Conservation (phyloP, 2,797 vertebrate genomes). For the Poliocrania exsul region DNA sequence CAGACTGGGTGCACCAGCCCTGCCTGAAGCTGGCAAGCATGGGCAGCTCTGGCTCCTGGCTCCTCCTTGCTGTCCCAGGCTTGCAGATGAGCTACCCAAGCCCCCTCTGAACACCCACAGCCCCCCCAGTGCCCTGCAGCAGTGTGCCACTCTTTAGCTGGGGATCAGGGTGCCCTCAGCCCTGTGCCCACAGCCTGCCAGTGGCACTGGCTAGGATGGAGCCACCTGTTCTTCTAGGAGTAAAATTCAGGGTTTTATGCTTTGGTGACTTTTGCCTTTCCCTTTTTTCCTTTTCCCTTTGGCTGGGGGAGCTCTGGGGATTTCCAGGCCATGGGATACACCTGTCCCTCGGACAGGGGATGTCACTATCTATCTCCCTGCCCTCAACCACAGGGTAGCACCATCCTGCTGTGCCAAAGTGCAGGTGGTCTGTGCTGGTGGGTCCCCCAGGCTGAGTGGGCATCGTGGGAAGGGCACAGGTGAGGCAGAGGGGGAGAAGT, state of each 20-base stretch:
- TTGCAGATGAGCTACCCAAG: not conserved
- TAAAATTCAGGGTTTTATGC: not conserved
- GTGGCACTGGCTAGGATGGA: not conserved
- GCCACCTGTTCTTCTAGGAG: not conserved
- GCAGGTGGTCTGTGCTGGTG: rapidly evolving
- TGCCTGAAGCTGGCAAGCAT: not conserved
- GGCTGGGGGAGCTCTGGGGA: rapidly evolving
- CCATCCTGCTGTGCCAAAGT: rapidly evolving
- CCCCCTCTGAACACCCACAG: not conserved
- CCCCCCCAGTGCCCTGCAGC: not conserved
- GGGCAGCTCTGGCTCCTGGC: not conserved
- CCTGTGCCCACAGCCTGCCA: not conserved
- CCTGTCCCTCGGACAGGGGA: rapidly evolving
- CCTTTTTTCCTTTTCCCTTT: not conserved
- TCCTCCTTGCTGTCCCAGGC: rapidly evolving
- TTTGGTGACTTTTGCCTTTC: not conserved
- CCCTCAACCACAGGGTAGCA: rapidly evolving
- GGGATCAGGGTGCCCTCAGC: not conserved
- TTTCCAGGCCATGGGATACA: not conserved
- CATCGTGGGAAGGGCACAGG: rapidly evolving
- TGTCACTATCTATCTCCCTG: rapidly evolving
- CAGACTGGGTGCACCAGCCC: not conserved
- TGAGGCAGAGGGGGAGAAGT: not conserved
- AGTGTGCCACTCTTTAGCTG: not conserved
- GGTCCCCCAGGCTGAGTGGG: not conserved